Conservation (phyloP, 2,113 vertebrate genomes). For the Scophthalmus maximus region DNA sequence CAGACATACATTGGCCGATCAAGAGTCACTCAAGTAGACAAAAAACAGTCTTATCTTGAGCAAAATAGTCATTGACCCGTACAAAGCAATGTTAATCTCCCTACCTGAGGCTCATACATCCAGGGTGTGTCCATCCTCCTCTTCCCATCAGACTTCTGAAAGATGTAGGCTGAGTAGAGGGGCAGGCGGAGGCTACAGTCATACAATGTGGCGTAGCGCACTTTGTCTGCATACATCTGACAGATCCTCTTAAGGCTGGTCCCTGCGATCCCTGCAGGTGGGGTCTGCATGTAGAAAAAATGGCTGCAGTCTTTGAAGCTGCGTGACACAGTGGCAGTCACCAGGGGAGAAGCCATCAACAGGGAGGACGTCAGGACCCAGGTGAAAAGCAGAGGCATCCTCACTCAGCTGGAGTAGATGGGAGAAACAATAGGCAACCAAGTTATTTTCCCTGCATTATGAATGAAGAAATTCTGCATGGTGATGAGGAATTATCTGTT, state of each 20-base stretch:
- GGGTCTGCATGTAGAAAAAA: constrained; percentile 77
- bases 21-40: too few relatives aligned
- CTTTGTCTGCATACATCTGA: constrained; percentile 73
- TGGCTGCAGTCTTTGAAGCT: constrained; percentile 77
- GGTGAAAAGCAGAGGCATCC: constrained; percentile 46
- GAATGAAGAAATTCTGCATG: background rate
- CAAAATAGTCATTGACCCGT: too few relatives aligned
- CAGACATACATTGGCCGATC: too few relatives aligned
- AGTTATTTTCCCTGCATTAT: constrained; percentile 4
- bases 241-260: constrained; percentile 67
- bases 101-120: constrained; percentile 84
- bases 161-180: constrained; percentile 80
- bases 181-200: constrained; percentile 66
- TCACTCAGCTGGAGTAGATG: constrained; percentile 13
- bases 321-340: constrained; percentile 57
- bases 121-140: constrained; percentile 78
- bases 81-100: background rate
- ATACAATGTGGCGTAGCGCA: constrained; percentile 78
- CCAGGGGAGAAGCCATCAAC: constrained; percentile 25
- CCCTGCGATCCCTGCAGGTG: constrained; percentile 69
- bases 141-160: constrained; percentile 80
- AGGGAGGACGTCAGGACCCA: constrained; percentile 44
- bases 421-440: background rate
- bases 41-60: too few relatives aligned
- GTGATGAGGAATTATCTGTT: background rate